Evolutionary conservation across 2,797 vertebrate genomes (phyloP).

Genomic region (Siniperca undulata): DNA sequence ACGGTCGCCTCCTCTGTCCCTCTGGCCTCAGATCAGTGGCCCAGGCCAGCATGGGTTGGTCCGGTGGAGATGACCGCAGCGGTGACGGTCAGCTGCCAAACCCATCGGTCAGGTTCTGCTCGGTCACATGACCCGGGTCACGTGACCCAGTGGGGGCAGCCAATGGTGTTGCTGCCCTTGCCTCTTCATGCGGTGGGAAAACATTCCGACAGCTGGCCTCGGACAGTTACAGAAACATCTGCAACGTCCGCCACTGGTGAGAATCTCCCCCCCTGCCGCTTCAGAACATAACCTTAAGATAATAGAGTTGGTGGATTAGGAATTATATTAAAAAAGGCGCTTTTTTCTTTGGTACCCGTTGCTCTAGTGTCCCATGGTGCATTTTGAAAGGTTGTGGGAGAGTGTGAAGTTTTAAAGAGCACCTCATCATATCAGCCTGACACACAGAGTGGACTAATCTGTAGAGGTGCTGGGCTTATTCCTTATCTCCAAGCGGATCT

Average conservation of each 20-base stretch:
- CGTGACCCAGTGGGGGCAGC: slow-evolving; percentile 75
- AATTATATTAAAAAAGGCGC: slow-evolving; percentile 31
- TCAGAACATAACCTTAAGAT: slow-evolving; percentile 74
- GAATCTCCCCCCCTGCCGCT: slow-evolving; percentile 71
- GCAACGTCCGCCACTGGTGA: slow-evolving; percentile 79
- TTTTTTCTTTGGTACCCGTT: slow-evolving; percentile 25
- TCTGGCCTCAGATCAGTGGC: slow-evolving; percentile 71
- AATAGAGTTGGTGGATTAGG: slow-evolving; percentile 65
- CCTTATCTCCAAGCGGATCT: slow-evolving; percentile 77
- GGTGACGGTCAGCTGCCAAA: slow-evolving; percentile 65
- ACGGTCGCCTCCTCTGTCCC: slow-evolving; percentile 65
- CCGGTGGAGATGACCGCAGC: slow-evolving; percentile 71
- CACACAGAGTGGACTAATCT: slow-evolving; percentile 48
- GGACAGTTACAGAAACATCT: slow-evolving; percentile 81
- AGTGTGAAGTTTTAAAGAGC: slow-evolving; percentile 23
- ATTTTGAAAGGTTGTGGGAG: slow-evolving; percentile 44
- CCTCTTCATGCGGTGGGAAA: slow-evolving; percentile 83
- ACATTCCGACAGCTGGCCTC: slow-evolving; percentile 86
- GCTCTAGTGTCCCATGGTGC: slow-evolving; percentile 38
- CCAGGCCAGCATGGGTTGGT: slow-evolving; percentile 53
- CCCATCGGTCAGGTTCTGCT: slow-evolving; percentile 52
- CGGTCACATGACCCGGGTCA: slow-evolving; percentile 79
- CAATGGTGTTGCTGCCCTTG: slow-evolving; percentile 69
- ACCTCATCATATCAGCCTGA: slow-evolving; percentile 29
- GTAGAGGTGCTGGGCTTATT: slow-evolving; percentile 70